Evolutionary conservation across 2,888 invertebrate genomes (phyloP), one percentile per base, ranked within the genome.

Genomic region (Drosophila anceps): DNA sequence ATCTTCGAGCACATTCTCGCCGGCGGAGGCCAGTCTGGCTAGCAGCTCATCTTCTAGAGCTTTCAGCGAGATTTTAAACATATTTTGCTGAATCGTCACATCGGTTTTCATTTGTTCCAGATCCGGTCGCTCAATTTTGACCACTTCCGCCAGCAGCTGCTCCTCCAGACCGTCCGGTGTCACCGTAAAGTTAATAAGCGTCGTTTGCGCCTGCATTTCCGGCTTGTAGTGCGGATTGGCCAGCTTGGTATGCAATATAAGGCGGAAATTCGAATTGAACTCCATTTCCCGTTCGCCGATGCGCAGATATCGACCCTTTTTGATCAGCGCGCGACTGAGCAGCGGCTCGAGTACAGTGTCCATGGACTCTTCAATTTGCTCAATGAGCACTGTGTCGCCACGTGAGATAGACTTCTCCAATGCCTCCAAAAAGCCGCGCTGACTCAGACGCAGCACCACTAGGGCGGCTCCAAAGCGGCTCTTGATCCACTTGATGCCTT

Each of bases 141-240:
- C 98, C 48, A 98, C 98, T 93, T 98, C 98, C 18, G 98, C 98
- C 44, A 98, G 93, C 15, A 99, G 94, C 92, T 98, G 98, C 90
- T 99, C 98, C 93, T 98, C 98, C n/a, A 98, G 94, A 37, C 98
- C 98, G 92, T 98, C 98, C 91, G 95, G 95, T 0, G 98, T 98
- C 2, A 99, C 98, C 0, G 98, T 98, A 88, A 99, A 98, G 93
- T 98, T 98, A 76, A 98, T 98, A 20, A 98, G 94, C 1, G 98
- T 98, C 33, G 98, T 97, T 93, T 98, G 98, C 0, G 98, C 98
- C 93, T 98, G 98, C 95, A 98, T 97, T 93, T 99, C 98, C 0
- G 98, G 98, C 91, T 98, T 98, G 92, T 98, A 98, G 93, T 98
- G 98, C 1, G 98, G 98, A 93, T 98, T 98, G 2, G 97, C 98